Evolutionary conservation across 2,888 invertebrate genomes (phyloP).

Genomic region (Plebejus argus): DNA sequence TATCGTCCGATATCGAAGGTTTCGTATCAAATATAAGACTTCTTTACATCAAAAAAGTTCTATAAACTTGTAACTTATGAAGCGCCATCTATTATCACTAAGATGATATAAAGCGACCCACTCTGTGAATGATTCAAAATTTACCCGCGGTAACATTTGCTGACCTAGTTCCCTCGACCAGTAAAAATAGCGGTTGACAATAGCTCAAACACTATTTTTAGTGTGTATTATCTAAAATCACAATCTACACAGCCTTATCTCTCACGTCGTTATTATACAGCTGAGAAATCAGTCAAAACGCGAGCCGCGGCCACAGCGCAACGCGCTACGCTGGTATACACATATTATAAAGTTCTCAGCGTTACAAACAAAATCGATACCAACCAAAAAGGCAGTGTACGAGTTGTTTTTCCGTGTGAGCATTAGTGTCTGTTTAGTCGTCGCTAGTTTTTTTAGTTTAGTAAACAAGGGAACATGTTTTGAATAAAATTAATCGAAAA

Average conservation of each 20-base stretch:
- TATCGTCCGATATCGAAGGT: not conserved
- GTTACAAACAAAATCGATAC: conserved; percentile 52
- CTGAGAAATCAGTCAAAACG: conserved; percentile 43
- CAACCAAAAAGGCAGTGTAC: conserved; percentile 55
- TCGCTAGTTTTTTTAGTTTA: conserved; percentile 69
- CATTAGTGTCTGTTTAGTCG: conserved; percentile 64
- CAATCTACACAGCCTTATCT: conserved; percentile 64
- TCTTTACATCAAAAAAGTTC: not conserved
- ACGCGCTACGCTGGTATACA: conserved; percentile 51
- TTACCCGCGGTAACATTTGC: conserved; percentile 51
- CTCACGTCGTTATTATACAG: conserved; percentile 47
- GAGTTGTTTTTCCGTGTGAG: conserved; percentile 58
- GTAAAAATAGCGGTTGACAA: conserved; percentile 77
- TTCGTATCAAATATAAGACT: not conserved
- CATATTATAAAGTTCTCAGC: conserved; percentile 46
- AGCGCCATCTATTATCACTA: conserved; percentile 48
- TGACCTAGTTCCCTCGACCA: conserved; percentile 74
- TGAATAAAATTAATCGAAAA: conserved; percentile 50
- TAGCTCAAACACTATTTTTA: conserved; percentile 79
- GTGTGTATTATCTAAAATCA: conserved; percentile 69
- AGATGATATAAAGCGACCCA: conserved; percentile 40
- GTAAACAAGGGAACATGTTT: conserved; percentile 77
- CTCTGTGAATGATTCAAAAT: conserved; percentile 47
- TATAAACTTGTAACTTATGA: not conserved
- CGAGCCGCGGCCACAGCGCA: conserved; percentile 53